Conservation (phyloP, 2,888 invertebrate species). For the Caenorhabditis sulstoni region DNA sequence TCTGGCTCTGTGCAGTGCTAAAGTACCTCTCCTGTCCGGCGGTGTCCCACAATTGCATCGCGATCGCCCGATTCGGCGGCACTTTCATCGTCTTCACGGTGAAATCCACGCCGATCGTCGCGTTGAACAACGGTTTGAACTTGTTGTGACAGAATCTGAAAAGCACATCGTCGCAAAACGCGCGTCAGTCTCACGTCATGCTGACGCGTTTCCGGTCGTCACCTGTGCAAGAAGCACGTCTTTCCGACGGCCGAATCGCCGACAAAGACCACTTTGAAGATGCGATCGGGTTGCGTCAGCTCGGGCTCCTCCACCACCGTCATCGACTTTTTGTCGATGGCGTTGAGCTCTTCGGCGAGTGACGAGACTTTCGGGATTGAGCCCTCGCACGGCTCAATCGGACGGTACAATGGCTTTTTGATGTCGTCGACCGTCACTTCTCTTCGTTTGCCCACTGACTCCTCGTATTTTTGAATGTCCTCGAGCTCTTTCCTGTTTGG, state of each 20-base stretch:
- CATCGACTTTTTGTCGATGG: constrained; percentile 9
- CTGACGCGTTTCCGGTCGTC: neutral
- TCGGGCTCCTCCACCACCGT: constrained; percentile 57
- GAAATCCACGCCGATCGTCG: constrained; percentile 84
- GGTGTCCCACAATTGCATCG: constrained; percentile 83
- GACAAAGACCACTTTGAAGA: constrained; percentile 84
- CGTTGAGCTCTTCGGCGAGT: constrained; percentile 52
- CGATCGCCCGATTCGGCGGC: constrained; percentile 79
- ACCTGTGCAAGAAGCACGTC: constrained; percentile 83
- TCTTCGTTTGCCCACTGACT: neutral
- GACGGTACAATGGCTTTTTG: constrained; percentile 64
- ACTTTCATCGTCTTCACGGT: constrained; percentile 82
- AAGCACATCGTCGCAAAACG: no score
- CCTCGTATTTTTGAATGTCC: constrained; percentile 47
- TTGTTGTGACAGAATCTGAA: constrained; percentile 82
- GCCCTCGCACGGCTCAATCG: constrained; percentile 62
- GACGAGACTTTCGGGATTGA: constrained; percentile 49
- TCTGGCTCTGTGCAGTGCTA: neutral
- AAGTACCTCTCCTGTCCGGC: constrained; percentile 83
- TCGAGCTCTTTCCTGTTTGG: constrained; percentile 45
- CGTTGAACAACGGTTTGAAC: constrained; percentile 83
- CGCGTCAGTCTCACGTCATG: neutral
- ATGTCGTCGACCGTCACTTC: constrained; percentile 8
- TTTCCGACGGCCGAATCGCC: constrained; percentile 84
- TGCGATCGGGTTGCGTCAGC: constrained; percentile 80